These are phyloP conservation scores for Octopus sinensis DNA, from an alignment of 1,140 invertebrate species.

Conservation along the genomic window DNA sequence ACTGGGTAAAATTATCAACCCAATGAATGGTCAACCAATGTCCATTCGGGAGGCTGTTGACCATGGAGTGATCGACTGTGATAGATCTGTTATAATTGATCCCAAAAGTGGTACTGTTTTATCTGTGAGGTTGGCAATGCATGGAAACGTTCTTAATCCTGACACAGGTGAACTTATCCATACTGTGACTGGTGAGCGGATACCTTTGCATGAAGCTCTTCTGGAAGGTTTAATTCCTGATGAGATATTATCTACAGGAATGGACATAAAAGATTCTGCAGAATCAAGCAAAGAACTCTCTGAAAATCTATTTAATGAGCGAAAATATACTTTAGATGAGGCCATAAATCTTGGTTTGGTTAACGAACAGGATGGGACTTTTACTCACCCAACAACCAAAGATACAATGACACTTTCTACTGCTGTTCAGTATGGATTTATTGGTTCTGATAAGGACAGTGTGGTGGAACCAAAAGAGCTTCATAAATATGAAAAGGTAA, in stretches of 20 bases:
- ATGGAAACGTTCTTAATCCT: constrained; percentile 78
- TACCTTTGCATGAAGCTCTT: constrained; percentile 46
- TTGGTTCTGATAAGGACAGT: constrained; percentile 22
- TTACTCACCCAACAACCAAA: constrained; percentile 77
- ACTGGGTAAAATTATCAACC: constrained; percentile 67
- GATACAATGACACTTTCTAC: constrained; percentile 76
- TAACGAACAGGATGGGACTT: constrained; percentile 69
- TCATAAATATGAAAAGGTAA: no score
- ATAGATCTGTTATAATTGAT: constrained; percentile 42
- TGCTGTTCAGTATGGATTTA: constrained; percentile 68
- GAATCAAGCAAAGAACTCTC: no score
- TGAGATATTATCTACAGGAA: constrained; percentile 19
- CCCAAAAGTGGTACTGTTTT: constrained; percentile 61
- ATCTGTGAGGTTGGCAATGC: constrained; percentile 79
- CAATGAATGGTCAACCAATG: constrained; percentile 57
- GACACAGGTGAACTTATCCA: constrained; percentile 70
- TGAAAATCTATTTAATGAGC: no score
- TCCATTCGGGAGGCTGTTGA: constrained; percentile 46
- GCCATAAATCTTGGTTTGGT: constrained; percentile 65
- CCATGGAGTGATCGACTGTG: constrained; percentile 41
- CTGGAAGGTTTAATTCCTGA: constrained; percentile 46
- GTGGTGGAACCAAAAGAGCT: no score
- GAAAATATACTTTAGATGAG: constrained; percentile 32
- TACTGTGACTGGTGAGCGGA: constrained; percentile 37
- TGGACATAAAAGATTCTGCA: no score